These are phyloP conservation scores for Halichondria panicea DNA, from an alignment of 37 sponge, comb jelly and placozoan species.

Conservation along the genomic window DNA sequence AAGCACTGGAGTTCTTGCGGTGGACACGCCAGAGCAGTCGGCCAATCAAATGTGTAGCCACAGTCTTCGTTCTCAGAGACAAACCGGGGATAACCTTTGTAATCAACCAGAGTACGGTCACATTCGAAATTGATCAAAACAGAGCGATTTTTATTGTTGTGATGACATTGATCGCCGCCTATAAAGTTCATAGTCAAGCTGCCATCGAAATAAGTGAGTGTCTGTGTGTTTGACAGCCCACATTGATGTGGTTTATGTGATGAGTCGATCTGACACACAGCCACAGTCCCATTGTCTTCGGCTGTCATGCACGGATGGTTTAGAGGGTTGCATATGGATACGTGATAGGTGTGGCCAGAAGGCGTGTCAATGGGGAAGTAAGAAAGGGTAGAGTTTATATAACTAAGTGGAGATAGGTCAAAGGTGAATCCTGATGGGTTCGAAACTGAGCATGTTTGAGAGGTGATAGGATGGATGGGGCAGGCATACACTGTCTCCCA, in stretches of 20 bases:
- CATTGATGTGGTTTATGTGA: neutral
- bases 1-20: constrained; percentile 60
- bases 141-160: neutral
- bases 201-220: constrained; percentile 43
- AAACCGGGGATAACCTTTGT: constrained; percentile 23
- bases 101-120: constrained; percentile 12
- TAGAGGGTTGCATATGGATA: constrained; percentile 18
- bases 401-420: constrained; percentile 45
- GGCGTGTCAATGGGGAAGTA: neutral
- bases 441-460: constrained; percentile 26
- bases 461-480: constrained; percentile 14
- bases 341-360: neutral
- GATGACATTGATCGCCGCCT: constrained; percentile 48
- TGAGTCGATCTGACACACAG: constrained; percentile 54
- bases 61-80: constrained; percentile 50
- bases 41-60: constrained; percentile 72
- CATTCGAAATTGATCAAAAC: constrained; percentile 64
- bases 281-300: neutral
- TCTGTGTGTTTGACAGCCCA: constrained; percentile 13
- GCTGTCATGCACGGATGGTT: neutral
- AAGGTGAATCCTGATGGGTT: constrained; percentile 35
- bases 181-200: constrained; percentile 25
- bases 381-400: neutral
- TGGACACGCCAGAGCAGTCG: constrained; percentile 63
- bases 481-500: constrained; percentile 71